phyloP scores from a whole-genome alignment of 30 jellyfish, hydroid and myxozoan genomes.

The Sanderia malayensis region DNA sequence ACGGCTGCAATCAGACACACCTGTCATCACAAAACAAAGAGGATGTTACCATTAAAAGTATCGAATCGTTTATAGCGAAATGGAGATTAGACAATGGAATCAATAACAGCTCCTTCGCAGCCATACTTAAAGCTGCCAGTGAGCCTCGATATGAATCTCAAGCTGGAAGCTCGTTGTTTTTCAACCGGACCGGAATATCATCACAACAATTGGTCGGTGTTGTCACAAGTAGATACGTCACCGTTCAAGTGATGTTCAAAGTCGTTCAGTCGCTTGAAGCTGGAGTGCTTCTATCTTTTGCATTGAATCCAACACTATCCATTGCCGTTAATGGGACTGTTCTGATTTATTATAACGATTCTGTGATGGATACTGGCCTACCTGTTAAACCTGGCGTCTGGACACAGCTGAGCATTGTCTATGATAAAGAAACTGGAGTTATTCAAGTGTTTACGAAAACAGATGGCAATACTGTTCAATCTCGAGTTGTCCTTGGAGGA shows the following conservation, averaged over 20 bases:
- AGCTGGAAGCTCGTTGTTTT: slow-evolving; percentile 41
- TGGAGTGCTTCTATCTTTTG: slow-evolving; percentile 44
- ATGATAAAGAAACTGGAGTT: slow-evolving; percentile 42
- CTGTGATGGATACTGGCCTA: slow-evolving; percentile 38
- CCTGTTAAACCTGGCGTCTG: neutral
- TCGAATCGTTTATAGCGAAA: neutral
- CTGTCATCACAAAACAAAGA: slow-evolving; percentile 7
- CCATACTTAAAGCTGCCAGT: neutral
- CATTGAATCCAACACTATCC: slow-evolving; percentile 24
- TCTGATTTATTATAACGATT: slow-evolving; percentile 11
- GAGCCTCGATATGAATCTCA: slow-evolving; percentile 24
- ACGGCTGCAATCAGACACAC: slow-evolving; percentile 18
- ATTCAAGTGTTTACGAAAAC: slow-evolving; percentile 39
- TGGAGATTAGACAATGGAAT: slow-evolving; percentile 5
- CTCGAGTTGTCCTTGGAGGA: slow-evolving; percentile 30
- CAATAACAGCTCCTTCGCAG: slow-evolving; percentile 27
- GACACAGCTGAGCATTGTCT: slow-evolving; percentile 57
- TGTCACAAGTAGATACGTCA: slow-evolving; percentile 7
- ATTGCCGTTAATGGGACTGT: slow-evolving; percentile 25
- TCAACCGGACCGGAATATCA: slow-evolving; percentile 38
- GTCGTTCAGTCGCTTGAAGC: slow-evolving; percentile 13
- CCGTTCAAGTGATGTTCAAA: slow-evolving; percentile 48
- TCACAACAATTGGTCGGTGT: slow-evolving; percentile 19
- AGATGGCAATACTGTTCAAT: slow-evolving; percentile 9
- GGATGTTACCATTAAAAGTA: neutral